Base-by-base conservation (phyloP, 2,797 vertebrate species). In the Chelonia mydas region DNA sequence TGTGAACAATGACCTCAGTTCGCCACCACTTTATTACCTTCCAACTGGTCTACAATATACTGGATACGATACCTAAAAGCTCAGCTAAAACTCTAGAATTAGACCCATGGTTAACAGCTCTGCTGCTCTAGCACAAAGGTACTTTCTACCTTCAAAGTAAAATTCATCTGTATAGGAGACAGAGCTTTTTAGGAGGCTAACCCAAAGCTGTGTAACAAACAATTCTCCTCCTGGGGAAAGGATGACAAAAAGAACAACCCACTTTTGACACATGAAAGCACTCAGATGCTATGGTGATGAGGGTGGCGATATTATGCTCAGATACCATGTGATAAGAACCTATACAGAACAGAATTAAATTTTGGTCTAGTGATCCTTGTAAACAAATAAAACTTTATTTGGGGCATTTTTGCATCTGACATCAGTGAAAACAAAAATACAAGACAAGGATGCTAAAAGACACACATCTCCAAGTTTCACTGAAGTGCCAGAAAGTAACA, bases 141-240 rank as follows among this genome's bases (percentile, higher is more conserved):
- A 8, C 50, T 41, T 83, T 55, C 4, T 16, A 21, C 17, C 79
- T 76, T 45, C 21, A 90, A 17, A 41, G 83, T 49, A 21, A 88
- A 76, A 33, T 15, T 81, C 13, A 87, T 50, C 2, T 79, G 33
- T 28, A 59, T 57, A 80, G 49, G 19, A 54, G 54, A 88, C 21
- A 37, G 90, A 91, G 41, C 5, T 77, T 25, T 28, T 80, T 31
- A 78, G 86, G 25, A 81, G 37, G 50, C 7, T 47, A 49, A 3
- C 0, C 0, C 2, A 19, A 72, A 27, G 11, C 65, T 85, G 76
- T 7, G 11, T 7, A n/a, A 10, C 68, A 28, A 9, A 25, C 9
- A 81, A 78, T 25, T 54, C 1, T 79, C 59, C 16, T n/a, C 84
- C 49, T 87, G 33, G 72, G 72, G 90, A 93, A 11, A 5, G 55